These are phyloP conservation scores for Apamea epomidion DNA, from an alignment of 2,888 invertebrate species.

Conservation along the genomic window DNA sequence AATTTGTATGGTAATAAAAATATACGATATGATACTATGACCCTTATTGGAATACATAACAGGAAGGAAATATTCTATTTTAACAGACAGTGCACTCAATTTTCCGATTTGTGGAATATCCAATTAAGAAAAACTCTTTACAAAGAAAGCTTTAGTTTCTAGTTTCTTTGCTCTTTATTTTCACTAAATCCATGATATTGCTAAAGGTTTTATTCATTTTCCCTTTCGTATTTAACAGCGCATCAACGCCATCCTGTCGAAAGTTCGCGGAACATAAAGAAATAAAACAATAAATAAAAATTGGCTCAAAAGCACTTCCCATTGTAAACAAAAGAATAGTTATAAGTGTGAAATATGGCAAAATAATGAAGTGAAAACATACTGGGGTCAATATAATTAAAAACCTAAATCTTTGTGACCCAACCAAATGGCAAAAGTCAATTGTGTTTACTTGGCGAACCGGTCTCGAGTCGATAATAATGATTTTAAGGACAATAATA, in stretches of 20 bases:
- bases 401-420: slow-evolving; percentile 84
- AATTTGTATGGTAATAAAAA: slow-evolving; percentile 73
- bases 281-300: slow-evolving; percentile 1
- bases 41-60: not conserved
- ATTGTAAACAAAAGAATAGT: slow-evolving; percentile 52
- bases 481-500: slow-evolving; percentile 87
- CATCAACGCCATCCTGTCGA: not conserved
- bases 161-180: not conserved
- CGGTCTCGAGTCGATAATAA: slow-evolving; percentile 77
- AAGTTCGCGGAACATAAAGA: not conserved
- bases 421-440: slow-evolving; percentile 89
- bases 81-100: not conserved
- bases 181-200: too few relatives aligned
- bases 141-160: not conserved
- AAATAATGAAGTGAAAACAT: slow-evolving; percentile 82
- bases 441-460: slow-evolving; percentile 84
- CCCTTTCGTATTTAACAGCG: not conserved
- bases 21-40: slow-evolving; percentile 37
- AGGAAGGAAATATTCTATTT: not conserved
- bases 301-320: slow-evolving; percentile 23
- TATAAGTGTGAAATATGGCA: slow-evolving; percentile 71
- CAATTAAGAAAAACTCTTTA: not conserved
- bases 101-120: not conserved
- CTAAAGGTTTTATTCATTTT: not conserved
- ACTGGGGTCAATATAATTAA: slow-evolving; percentile 88